A percentile compares a stretch with the other conserved stretches of the same genome.
These are phyloP conservation scores for Parotia lawesii DNA, from an alignment of 2,113 vertebrate genomes.

Conservation along the genomic window DNA sequence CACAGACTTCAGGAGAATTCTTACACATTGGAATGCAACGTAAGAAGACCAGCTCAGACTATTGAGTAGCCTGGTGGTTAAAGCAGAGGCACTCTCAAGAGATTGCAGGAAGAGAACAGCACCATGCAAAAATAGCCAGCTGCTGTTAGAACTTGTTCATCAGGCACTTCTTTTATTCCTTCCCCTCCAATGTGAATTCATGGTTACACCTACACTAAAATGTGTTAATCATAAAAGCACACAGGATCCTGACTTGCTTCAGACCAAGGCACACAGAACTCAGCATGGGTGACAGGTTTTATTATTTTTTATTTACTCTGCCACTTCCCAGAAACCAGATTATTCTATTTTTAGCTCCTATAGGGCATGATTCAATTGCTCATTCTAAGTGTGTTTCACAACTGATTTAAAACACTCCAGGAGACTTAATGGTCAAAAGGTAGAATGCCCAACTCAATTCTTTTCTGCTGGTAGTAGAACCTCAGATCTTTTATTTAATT, in stretches of 20 bases:
- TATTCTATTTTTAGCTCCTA: not conserved
- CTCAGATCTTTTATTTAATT: not conserved
- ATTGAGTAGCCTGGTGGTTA: not conserved
- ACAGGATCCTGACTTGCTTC: not conserved
- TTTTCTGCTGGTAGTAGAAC: not conserved
- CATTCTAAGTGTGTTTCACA: slow-evolving; percentile 2
- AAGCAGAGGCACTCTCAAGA: not conserved
- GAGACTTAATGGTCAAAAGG: not conserved
- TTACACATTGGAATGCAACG: rapidly evolving
- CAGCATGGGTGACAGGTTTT: not conserved
- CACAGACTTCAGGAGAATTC: not conserved
- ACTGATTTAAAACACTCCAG: not conserved
- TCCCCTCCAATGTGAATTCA: not conserved
- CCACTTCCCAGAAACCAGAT: slow-evolving; percentile 32
- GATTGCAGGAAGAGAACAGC: not conserved
- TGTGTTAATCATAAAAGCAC: not conserved
- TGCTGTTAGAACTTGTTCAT: not conserved
- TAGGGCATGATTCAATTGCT: not conserved
- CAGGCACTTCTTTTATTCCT: not conserved
- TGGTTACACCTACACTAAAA: not conserved
- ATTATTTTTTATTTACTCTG: slow-evolving; percentile 36
- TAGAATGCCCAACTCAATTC: not conserved
- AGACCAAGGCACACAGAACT: not conserved
- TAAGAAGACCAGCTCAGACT: not conserved
- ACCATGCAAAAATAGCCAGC: not conserved